Evolutionary conservation across 64 coral and sea anemone species (phyloP).

Genomic region (Hydrozoanthus tunicans): DNA sequence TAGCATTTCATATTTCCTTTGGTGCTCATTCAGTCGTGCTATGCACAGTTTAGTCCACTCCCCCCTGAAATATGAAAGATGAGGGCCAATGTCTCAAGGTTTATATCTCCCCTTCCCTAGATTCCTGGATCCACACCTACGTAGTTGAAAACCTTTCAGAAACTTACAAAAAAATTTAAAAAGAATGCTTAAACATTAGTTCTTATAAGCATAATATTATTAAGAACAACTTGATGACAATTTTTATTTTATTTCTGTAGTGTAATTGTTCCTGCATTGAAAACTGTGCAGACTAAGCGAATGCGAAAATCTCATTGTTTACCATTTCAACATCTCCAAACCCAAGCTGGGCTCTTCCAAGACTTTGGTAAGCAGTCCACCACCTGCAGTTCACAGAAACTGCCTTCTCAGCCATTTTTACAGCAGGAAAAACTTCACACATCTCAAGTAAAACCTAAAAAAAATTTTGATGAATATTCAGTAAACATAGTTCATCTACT

Average conservation of each 20-base stretch:
- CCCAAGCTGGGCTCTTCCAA: slow-evolving; percentile 61
- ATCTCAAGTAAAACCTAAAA: slow-evolving; percentile 58
- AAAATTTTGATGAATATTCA: too few species aligned
- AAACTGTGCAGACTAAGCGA: too few species aligned
- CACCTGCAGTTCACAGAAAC: slow-evolving; percentile 41
- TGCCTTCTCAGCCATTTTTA: slow-evolving; percentile 52
- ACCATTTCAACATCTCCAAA: slow-evolving; percentile 74
- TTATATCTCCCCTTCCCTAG: neutral
- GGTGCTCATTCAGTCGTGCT: too few species aligned
- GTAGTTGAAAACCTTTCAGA: too few species aligned
- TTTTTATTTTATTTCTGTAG: neutral
- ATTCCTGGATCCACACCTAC: too few species aligned
- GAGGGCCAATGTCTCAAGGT: neutral
- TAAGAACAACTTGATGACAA: neutral
- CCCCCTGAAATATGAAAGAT: neutral
- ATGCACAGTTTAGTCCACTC: neutral
- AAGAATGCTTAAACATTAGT: neutral
- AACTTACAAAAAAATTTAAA: too few species aligned
- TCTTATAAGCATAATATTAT: neutral
- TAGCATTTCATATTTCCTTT: too few species aligned
- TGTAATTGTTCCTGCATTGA: neutral
- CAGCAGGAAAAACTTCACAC: slow-evolving; percentile 57
- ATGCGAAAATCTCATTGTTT: neutral
- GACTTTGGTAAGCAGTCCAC: slow-evolving; percentile 34
- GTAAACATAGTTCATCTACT: too few species aligned